Evolutionary conservation across 2,113 vertebrate genomes (phyloP), one percentile per base, ranked within the genome.

Genomic region (Scytalopus superciliaris): DNA sequence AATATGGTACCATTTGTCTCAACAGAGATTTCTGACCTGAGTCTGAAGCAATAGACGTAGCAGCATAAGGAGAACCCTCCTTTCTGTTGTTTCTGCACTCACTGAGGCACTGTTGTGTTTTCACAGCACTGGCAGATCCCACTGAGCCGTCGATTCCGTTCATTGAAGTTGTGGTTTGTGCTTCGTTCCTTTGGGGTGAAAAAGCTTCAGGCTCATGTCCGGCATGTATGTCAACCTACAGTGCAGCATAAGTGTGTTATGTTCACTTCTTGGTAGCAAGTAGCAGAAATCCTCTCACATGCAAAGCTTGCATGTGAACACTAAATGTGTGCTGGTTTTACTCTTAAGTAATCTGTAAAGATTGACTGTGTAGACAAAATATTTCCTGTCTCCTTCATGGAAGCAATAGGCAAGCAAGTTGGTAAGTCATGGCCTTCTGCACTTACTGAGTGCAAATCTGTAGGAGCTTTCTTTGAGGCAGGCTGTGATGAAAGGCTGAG

Each of bases 131-230:
- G 99, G 99, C 99, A 99, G 95, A 99, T 99, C 86, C 99, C 99
- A 10, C 98, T 99, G 85, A 99, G 99, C 68, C 98, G 99, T 14
- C 98, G 99, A 12, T 99, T 99, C 89, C 99, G 99, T 55, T 99
- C 99, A 14, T 93, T 99, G 70, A 99, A 99, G 95, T 98, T 99
- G 42, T 99, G 99, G 99, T 99, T 99, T 85, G 99, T 99, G 86
- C 98, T 99, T 96, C 99, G 99, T 14, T 98, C 99, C 1, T 99
- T 99, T 37, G 99, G 99, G 12, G 98, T 99, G 97, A 99, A 98
- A 96, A 99, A 99, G 67, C 98, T 99, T 40, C 99, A 99, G 93
- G 98, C 97, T 33, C 99, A 99, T 10, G 98, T 99, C 95, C 97
- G 99, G 97, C 99, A 99, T 8, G 99, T 99, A 97, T 63, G 98